Evolutionary conservation across 2,113 vertebrate species (phyloP).

Genomic region (Sakesphorus luctuosus): DNA sequence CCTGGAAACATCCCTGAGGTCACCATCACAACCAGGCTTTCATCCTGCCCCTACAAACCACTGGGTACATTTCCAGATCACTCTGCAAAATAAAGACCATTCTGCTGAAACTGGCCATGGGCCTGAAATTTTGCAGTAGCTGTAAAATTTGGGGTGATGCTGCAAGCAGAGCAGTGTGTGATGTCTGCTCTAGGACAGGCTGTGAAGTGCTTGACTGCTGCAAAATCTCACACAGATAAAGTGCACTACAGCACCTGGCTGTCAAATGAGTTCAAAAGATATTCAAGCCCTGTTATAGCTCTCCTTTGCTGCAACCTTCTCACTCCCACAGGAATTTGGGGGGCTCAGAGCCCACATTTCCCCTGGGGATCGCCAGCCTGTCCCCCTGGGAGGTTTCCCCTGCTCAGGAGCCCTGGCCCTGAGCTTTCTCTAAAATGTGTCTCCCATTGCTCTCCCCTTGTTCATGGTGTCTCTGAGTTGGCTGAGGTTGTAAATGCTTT

Average conservation of each 20-base stretch:
- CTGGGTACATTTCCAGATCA: not conserved
- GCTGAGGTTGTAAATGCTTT: not conserved
- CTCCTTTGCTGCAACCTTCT: not conserved
- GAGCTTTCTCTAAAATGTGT: rapidly evolving
- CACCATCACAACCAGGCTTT: not conserved
- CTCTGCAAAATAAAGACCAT: not conserved
- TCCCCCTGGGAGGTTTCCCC: not conserved
- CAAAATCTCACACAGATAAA: not conserved
- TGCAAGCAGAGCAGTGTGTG: not conserved
- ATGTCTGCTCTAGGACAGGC: not conserved
- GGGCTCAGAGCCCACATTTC: not conserved
- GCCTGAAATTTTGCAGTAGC: not conserved
- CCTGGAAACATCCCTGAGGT: not conserved
- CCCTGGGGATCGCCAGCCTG: rapidly evolving
- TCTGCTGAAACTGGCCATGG: rapidly evolving
- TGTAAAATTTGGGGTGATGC: not conserved
- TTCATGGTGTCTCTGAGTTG: rapidly evolving
- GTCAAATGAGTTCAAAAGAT: not conserved
- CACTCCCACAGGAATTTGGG: rapidly evolving
- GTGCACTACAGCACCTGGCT: not conserved
- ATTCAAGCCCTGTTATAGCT: not conserved
- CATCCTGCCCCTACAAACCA: not conserved
- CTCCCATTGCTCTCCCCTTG: rapidly evolving
- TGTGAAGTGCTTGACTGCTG: not conserved
- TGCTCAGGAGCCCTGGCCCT: not conserved